A percentile compares a stretch with the other conserved stretches of the same genome.
These are phyloP conservation scores for Peromyscus attwateri DNA, from an alignment of 2,797 vertebrate species.

Conservation along the genomic window DNA sequence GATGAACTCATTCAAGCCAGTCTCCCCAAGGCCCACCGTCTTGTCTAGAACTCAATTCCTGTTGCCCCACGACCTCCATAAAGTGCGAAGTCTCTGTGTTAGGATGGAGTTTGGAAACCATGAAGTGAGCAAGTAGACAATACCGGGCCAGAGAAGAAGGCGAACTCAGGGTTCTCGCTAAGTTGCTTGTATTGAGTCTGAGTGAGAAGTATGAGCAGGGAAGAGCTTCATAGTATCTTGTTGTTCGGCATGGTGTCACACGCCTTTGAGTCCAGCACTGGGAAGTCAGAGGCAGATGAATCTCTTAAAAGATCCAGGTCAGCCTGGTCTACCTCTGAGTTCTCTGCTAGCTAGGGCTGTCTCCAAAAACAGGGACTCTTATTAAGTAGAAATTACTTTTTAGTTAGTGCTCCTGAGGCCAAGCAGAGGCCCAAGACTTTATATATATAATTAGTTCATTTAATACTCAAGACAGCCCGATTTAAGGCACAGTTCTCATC, in stretches of 20 bases:
- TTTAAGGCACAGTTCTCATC: background rate
- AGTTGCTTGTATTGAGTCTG: background rate
- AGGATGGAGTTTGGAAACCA: background rate
- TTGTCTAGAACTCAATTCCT: background rate
- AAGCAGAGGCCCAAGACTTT: background rate
- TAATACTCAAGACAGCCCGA: background rate
- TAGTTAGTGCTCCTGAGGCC: background rate
- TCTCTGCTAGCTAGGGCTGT: background rate
- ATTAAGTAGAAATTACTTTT: background rate
- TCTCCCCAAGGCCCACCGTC: background rate
- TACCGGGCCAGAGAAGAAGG: background rate
- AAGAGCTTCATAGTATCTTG: background rate
- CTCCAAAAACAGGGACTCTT: background rate
- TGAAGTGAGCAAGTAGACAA: background rate
- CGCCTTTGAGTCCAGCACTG: background rate
- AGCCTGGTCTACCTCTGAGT: background rate
- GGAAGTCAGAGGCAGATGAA: background rate
- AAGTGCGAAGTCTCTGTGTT: background rate
- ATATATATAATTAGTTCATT: background rate
- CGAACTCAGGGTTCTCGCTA: background rate
- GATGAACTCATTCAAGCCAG: background rate
- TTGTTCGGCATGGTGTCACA: background rate
- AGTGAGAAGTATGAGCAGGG: background rate
- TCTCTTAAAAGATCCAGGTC: background rate
- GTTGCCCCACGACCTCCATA: background rate